phyloP scores from a whole-genome alignment of 2,113 vertebrate genomes.

The Mionectes macconnelli region DNA sequence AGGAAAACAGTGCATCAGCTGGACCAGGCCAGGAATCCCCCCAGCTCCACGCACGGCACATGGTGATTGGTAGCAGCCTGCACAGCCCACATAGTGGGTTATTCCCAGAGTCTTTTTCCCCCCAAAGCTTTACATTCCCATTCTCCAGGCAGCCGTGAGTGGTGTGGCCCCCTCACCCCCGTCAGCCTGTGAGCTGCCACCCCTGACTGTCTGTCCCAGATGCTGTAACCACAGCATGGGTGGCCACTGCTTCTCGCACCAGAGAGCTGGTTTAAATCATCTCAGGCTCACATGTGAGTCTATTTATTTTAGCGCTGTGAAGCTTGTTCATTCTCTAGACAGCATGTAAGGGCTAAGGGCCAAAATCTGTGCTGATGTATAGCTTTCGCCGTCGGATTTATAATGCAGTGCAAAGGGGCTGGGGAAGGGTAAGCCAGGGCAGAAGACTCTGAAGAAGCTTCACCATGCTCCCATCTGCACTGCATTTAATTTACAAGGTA shows the following conservation, averaged over 20 bases:
- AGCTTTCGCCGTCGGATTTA: not conserved
- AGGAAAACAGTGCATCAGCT: not conserved
- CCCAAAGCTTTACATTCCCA: not conserved
- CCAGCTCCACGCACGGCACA: rapidly evolving
- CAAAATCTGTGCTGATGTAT: constrained; percentile 10
- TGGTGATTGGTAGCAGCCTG: not conserved
- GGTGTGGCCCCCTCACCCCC: not conserved
- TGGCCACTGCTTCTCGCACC: not conserved
- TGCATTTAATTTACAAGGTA: constrained; percentile 22
- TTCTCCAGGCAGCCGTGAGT: not conserved
- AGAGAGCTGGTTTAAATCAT: constrained; percentile 21
- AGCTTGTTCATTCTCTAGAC: constrained; percentile 33
- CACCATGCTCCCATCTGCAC: not conserved
- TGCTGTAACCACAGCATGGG: not conserved
- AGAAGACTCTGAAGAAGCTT: not conserved
- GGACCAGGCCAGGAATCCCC: not conserved
- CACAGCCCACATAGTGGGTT: not conserved
- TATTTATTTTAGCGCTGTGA: constrained; percentile 38
- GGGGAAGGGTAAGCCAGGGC: not conserved
- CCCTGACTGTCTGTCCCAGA: not conserved
- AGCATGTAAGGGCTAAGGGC: constrained; percentile 9
- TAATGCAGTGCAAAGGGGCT: not conserved
- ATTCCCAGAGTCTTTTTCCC: not conserved
- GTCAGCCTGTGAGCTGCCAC: not conserved
- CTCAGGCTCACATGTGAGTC: not conserved